phyloP scores from a whole-genome alignment of 2,113 vertebrate species.

The Genyomyrus donnyi region DNA sequence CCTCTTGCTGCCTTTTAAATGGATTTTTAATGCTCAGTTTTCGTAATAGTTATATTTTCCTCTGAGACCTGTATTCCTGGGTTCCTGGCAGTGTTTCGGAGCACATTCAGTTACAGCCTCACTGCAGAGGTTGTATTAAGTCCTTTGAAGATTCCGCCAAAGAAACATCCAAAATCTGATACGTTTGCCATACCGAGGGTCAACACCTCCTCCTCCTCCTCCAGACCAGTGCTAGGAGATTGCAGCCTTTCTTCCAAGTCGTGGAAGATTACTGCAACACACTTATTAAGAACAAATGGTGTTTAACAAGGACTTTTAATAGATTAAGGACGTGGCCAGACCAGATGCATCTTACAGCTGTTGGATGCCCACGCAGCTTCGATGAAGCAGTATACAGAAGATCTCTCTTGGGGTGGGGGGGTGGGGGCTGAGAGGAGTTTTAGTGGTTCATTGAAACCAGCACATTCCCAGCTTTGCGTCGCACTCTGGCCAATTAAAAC shows the following conservation, averaged over 20 bases:
- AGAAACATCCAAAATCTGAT: background rate
- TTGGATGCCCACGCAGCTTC: background rate
- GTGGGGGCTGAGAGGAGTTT: background rate
- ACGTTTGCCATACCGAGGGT: background rate
- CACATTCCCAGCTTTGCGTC: background rate
- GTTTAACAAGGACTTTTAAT: background rate
- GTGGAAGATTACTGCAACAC: background rate
- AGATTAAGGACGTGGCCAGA: background rate
- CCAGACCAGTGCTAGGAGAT: background rate
- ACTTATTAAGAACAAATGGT: constrained; percentile 9
- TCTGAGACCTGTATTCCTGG: background rate
- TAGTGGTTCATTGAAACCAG: background rate
- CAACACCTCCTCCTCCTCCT: background rate
- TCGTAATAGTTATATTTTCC: background rate
- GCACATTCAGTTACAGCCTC: background rate
- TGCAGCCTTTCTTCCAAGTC: background rate
- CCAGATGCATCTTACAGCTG: constrained; percentile 14
- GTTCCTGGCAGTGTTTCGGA: background rate
- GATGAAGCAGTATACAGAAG: background rate
- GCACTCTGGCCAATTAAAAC: background rate
- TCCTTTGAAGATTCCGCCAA: background rate
- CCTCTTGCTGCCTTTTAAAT: background rate
- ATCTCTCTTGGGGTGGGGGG: background rate
- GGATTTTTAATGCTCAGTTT: background rate
- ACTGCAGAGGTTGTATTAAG: background rate